Evolutionary conservation across 2,888 invertebrate genomes (phyloP), one percentile per base, ranked within the genome.

Genomic region (Lasioglossum malachurum): DNA sequence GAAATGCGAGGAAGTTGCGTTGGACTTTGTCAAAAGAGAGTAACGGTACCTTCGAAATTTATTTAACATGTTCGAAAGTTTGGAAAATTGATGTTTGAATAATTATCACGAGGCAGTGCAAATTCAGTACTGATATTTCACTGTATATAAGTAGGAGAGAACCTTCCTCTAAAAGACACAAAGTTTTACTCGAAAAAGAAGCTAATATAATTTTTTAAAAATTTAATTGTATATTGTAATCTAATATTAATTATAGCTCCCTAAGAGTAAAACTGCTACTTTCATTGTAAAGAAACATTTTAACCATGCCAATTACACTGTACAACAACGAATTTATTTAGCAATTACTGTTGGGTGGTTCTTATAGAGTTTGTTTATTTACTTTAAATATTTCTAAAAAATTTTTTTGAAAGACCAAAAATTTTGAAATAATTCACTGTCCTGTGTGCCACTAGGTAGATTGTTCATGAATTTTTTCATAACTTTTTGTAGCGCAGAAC

Each of bases 81-180:
- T 64, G 31, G 10, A 76, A 78, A 71, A 80, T 78, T 57, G 46
- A n/a, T 53, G 31, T 76, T 46, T 44, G 60, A 74, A 83, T 79
- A 72, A 83, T 82, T 85, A 83, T 75, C 35, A 82, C 84, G 74
- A 80, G 84, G 89, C 89, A 91, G 89, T 89, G 78, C 74, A 84
- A n/a, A 84, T 88, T 91, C 77, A 74, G 27, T 86, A 80, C 86
- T 73, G 75, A 49, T 44, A 49, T 84, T 44, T 57, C 19, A 71
- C 75, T 31, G 27, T 64, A 23, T 60, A 72, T 60, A 72, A 67
- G 27, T 27, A 41, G 73, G 16, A 71, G 60, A 35, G 27, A 53
- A 80, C 49, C 41, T 77, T 74, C n/a, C n/a, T 77, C 64, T 78
- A 75, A 67, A 72, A 84, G 79, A 75, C 31, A 31, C 27, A 60